These are phyloP conservation scores for Drosophila rufa DNA, from an alignment of 1,140 invertebrate genomes.

Conservation along the genomic window DNA sequence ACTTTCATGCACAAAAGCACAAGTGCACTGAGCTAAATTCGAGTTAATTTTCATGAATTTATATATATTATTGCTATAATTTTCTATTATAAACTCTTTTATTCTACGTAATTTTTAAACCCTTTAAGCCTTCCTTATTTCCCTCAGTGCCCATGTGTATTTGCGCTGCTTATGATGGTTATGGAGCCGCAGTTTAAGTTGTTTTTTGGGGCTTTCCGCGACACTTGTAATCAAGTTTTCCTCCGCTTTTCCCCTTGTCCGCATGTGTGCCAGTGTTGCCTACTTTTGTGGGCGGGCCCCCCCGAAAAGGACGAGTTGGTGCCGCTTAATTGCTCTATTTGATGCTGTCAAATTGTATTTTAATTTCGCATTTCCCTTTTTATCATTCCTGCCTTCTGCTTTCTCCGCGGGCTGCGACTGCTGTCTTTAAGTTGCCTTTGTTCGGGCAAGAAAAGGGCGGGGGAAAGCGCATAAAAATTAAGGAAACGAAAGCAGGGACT, in stretches of 20 bases:
- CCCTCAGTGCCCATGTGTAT: conserved; percentile 19
- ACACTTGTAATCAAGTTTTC: conserved; percentile 56
- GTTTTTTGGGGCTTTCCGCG: conserved; percentile 53
- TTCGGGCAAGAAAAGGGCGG: not conserved
- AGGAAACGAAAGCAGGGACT: not conserved
- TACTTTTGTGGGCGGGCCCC: conserved; percentile 9
- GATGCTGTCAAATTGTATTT: conserved; percentile 79
- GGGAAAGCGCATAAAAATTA: not conserved
- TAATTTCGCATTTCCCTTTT: conserved; percentile 69
- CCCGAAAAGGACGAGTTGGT: not conserved
- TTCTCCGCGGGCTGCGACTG: conserved; percentile 26
- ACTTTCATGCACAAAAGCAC: conserved; percentile 8
- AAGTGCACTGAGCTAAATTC: not conserved
- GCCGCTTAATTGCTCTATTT: conserved; percentile 80
- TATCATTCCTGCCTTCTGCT: conserved; percentile 19
- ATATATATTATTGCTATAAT: too few species aligned
- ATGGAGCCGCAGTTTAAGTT: conserved; percentile 46
- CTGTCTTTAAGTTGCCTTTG: conserved; percentile 44
- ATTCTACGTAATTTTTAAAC: not conserved
- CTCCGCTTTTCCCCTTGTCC: not conserved
- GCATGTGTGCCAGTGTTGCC: conserved; percentile 17
- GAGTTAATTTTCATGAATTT: too few species aligned
- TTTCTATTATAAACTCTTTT: not conserved
- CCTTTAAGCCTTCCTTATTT: conserved; percentile 14
- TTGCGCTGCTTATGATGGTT: conserved; percentile 42